These are phyloP conservation scores for Pseudonaja textilis DNA, from an alignment of 2,113 vertebrate genomes.

Conservation along the genomic window DNA sequence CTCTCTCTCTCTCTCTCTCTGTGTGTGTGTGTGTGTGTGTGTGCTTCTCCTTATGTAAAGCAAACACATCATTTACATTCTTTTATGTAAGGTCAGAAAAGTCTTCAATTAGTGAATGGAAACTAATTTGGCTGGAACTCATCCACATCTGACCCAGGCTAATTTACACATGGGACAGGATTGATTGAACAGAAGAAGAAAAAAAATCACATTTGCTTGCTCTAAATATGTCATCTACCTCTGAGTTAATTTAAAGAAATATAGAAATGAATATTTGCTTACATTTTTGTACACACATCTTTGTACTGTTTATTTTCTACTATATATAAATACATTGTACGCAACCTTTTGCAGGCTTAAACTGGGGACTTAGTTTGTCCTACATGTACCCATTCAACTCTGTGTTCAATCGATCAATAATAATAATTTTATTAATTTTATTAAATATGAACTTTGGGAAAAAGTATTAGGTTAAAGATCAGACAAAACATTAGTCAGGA, in stretches of 20 bases:
- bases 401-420: constrained; percentile 8
- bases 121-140: background rate
- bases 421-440: background rate
- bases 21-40: no score
- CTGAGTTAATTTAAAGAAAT: background rate
- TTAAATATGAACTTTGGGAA: background rate
- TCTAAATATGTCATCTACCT: background rate
- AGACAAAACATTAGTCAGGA: background rate
- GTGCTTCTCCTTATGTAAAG: background rate
- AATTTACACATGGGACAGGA: background rate
- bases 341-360: background rate
- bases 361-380: background rate
- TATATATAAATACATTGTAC: background rate
- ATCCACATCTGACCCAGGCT: background rate
- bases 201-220: background rate
- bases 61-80: background rate
- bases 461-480: constrained; percentile 6
- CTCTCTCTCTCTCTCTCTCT: no score
- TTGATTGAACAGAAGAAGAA: background rate
- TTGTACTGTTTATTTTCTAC: background rate
- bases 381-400: background rate
- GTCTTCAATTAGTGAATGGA: background rate
- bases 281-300: background rate
- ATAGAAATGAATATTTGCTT: background rate
- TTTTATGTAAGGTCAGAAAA: background rate